Evolutionary conservation across 2,888 invertebrate genomes (phyloP).

Genomic region (Phytoseiulus persimilis): DNA sequence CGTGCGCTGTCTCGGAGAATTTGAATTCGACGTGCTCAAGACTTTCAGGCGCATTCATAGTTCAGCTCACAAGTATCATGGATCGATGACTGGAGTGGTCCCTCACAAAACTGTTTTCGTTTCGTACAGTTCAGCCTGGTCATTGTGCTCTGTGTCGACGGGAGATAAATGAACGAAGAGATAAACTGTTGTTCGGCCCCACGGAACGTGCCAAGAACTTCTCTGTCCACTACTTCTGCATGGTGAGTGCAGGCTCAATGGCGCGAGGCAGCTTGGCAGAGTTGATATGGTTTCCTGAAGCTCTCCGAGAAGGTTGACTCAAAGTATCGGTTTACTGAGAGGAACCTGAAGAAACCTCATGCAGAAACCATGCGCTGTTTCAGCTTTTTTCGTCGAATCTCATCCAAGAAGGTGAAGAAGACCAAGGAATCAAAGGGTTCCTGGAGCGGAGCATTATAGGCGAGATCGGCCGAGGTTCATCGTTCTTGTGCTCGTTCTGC

Average conservation of each 20-base stretch:
- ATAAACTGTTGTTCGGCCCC: background rate
- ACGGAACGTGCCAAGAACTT: background rate
- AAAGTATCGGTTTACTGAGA: no score
- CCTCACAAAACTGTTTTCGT: background rate
- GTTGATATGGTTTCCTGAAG: no score
- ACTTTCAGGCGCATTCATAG: no score
- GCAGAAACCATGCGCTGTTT: background rate
- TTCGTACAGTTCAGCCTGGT: background rate
- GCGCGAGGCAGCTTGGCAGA: no score
- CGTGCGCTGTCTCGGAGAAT: no score
- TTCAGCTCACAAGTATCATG: background rate
- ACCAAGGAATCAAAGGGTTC: slow-evolving; percentile 24
- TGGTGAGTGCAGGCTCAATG: no score
- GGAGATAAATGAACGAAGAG: background rate
- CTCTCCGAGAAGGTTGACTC: background rate
- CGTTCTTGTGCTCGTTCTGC: background rate
- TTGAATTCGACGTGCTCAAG: no score
- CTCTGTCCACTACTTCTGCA: slow-evolving; percentile 26
- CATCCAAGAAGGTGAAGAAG: slow-evolving; percentile 11
- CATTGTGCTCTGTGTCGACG: slow-evolving; percentile 13
- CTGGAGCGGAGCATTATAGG: background rate
- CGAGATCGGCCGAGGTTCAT: background rate
- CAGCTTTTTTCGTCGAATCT: background rate
- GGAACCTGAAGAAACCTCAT: background rate
- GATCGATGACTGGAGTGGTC: no score